Conservation (phyloP, 2,888 invertebrate species). For the Netelia virgata region DNA sequence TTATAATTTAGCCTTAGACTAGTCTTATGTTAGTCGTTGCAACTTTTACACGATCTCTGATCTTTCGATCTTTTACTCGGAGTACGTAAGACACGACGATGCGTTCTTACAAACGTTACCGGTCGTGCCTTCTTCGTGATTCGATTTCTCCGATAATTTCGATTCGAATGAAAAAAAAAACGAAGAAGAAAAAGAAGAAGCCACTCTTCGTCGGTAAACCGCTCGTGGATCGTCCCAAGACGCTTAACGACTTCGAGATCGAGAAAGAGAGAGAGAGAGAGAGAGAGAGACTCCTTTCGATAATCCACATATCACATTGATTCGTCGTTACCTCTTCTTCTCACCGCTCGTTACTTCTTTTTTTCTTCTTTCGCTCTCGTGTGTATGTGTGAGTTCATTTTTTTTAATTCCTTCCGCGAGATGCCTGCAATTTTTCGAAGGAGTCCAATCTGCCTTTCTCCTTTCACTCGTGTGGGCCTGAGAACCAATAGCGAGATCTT, state of each 20-base stretch:
- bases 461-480: constrained; percentile 79
- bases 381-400: constrained; percentile 3
- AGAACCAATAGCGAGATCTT: constrained; percentile 60
- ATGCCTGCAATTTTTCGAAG: constrained; percentile 68
- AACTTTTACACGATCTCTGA: constrained; percentile 16
- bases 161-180: not conserved
- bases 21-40: not conserved
- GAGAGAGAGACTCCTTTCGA: not conserved
- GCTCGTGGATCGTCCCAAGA: not conserved
- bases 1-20: not conserved
- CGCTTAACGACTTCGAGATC: not conserved
- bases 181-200: too few relatives aligned
- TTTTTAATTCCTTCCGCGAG: constrained; percentile 66
- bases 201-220: too few relatives aligned
- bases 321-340: constrained; percentile 54
- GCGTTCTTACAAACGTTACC: constrained; percentile 3
- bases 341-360: constrained; percentile 52
- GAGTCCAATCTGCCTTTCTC: constrained; percentile 79
- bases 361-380: constrained; percentile 25
- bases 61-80: constrained; percentile 34
- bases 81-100: constrained; percentile 1
- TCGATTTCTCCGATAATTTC: constrained; percentile 56
- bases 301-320: constrained; percentile 20
- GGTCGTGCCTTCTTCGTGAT: constrained; percentile 14
- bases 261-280: too few relatives aligned